A percentile compares a stretch with the other conserved stretches of the same genome.
Conservation (phyloP, 1,140 invertebrate species). For the Lepidostoma basale region DNA sequence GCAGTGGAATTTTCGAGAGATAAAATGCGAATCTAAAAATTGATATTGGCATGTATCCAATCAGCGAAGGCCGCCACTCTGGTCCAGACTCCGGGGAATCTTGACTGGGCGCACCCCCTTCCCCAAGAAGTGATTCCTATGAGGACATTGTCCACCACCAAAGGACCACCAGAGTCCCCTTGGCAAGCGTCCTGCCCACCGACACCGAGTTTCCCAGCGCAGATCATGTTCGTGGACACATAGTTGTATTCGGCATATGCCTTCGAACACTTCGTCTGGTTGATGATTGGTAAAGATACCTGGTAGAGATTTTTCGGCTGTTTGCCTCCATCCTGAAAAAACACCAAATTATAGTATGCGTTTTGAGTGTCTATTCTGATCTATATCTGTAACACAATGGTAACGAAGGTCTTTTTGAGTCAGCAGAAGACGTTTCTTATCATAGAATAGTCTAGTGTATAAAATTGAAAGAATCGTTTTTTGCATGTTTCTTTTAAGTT, state of each 20-base stretch:
- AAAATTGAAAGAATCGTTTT: too few relatives aligned
- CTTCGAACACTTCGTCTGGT: slow-evolving; percentile 47
- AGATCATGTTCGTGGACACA: slow-evolving; percentile 70
- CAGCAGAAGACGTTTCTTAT: too few relatives aligned
- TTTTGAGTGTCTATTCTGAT: too few relatives aligned
- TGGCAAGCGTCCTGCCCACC: slow-evolving; percentile 50
- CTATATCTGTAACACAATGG: too few relatives aligned
- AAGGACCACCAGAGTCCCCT: slow-evolving; percentile 68
- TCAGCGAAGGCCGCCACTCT: slow-evolving; percentile 55
- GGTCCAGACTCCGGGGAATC: slow-evolving; percentile 74
- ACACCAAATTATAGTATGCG: too few relatives aligned
- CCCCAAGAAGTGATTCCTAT: slow-evolving; percentile 78
- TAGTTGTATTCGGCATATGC: slow-evolving; percentile 46
- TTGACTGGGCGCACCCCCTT: slow-evolving; percentile 67
- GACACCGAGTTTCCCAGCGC: slow-evolving; percentile 61
- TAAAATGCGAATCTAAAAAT: too few relatives aligned
- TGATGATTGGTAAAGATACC: slow-evolving; percentile 54
- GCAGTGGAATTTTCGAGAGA: too few relatives aligned
- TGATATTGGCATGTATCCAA: too few relatives aligned
- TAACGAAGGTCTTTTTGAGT: too few relatives aligned
- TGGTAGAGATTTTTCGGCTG: slow-evolving; percentile 50
- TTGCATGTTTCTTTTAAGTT: too few relatives aligned
- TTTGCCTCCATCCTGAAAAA: slow-evolving; percentile 20
- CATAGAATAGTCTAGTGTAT: too few relatives aligned
- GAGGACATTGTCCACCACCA: slow-evolving; percentile 60